Evolutionary conservation across 2,113 vertebrate species (phyloP), one percentile per base, ranked within the genome.

Genomic region (Petrocephalus microphthalmus): DNA sequence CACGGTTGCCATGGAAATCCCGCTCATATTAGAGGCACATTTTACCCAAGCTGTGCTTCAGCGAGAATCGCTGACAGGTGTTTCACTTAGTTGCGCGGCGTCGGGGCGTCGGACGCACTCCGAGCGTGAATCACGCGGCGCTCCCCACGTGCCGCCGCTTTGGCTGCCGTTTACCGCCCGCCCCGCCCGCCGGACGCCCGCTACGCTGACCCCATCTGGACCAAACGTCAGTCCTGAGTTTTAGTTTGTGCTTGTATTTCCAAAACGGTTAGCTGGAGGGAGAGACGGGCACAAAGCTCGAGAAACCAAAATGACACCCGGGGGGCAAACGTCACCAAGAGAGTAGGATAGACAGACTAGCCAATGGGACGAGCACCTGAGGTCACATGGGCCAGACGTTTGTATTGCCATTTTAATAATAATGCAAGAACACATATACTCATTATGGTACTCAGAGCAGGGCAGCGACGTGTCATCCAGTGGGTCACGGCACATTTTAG

Each of bases 1-100:
- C 87, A 45, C 49, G 89, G 92, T 92, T 92, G 88, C 91, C 91
- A 92, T 92, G 90, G 92, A 90, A 90, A 92, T 92, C 53, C 56
- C 84, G 88, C 84, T 91, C 84, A 20, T 87, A 89, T 90, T 86
- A 88, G 87, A 89, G 85, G 64, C 88, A 67, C 29, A 86, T 88
- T 91, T 91, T 89, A 67, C 85, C 84, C 84, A 89, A 89, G 88
- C 88, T 85, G 45, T 87, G 57, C 53, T 49, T 89, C 84, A 87
- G 54, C 64, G 71, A 87, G 85, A 84, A 88, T 83, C 45, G 64
- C 51, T 88, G 71, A 89, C 89, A 91, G 89, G 89, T 92, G 91
- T 91, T 91, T 56, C 88, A 88, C 89, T 90, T 85, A 88, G 87
- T 57, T 81, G 85, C 37, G 19, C 56, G 85, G 88, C 57, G 88